Evolutionary conservation across 2,797 vertebrate species (phyloP), one percentile per base, ranked within the genome.

Genomic region (Alfaro cultratus): DNA sequence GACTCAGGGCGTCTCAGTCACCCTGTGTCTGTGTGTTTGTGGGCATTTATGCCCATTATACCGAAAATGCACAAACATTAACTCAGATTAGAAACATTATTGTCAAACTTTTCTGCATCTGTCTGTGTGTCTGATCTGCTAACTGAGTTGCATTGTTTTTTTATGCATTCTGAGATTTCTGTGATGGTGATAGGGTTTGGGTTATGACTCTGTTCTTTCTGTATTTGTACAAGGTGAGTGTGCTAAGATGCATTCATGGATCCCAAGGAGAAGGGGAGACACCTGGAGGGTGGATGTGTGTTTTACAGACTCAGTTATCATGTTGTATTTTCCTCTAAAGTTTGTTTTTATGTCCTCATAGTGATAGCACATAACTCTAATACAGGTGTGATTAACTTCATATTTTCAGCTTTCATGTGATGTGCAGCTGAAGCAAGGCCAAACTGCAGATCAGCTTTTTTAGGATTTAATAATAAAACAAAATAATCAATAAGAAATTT

Each of bases 151-250:
- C 1, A 21, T 47, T 46, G 55, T 62, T 57, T 26, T 80, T 76
- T 23, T 21, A 49, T 80, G 74, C 76, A 73, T 86, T 86, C 90
- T 84, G 85, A 85, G 87, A 82, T n/a, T 80, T 78, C 83, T 88
- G 81, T 82, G 74, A 77, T 60, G 82, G 90, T 89, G 91, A 84
- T 83, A 21, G 90, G 89, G 91, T 89, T 94, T 89, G 93, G 89
- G 92, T 87, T 83, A 51, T 23, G 18, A 21, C 5, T 78, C 86
- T 88, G 86, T 80, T 87, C 77, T 88, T 60, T 82, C 92, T 92
- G 92, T 93, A 92, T 95, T 93, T 93, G 90, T 90, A 89, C 92
- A 94, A 90, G 87, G 89, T 93, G 88, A 91, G 88, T 79, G 80
- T 91, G 88, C 92, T 79, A 89, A 94, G 93, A 94, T 88, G 88